Percentiles rank a stretch among this genome's conserved stretches.
These are phyloP conservation scores for Irena cyanogastra DNA, from an alignment of 2,113 vertebrate species.

Conservation along the genomic window DNA sequence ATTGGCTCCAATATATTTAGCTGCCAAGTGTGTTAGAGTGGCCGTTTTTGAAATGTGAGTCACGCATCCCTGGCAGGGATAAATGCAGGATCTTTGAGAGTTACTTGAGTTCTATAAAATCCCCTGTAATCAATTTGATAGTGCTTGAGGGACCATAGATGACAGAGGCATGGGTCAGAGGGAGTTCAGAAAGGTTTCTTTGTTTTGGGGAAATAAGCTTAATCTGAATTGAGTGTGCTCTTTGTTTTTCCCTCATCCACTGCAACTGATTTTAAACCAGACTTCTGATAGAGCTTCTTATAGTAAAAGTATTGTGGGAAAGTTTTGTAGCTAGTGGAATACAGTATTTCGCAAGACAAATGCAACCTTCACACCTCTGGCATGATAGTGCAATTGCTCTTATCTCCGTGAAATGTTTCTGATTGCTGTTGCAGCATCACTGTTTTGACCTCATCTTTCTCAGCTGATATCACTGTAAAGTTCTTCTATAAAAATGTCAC, in stretches of 20 bases:
- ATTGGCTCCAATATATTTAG: not conserved
- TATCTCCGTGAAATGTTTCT: rapidly evolving
- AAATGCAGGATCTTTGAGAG: not conserved
- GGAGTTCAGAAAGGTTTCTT: not conserved
- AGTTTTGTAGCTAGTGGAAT: not conserved
- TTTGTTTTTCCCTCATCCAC: not conserved
- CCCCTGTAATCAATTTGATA: not conserved
- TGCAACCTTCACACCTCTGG: not conserved
- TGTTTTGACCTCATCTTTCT: not conserved
- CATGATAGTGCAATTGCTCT: not conserved
- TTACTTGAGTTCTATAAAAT: not conserved
- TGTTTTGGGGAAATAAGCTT: not conserved
- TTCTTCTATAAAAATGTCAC: not conserved
- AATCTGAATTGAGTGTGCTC: not conserved
- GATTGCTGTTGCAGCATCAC: not conserved
- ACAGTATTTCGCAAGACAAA: not conserved
- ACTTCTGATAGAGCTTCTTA: not conserved
- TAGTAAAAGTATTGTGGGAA: not conserved
- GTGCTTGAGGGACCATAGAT: not conserved
- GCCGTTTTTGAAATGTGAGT: not conserved
- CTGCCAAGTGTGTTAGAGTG: not conserved
- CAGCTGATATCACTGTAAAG: not conserved
- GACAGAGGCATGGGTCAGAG: not conserved
- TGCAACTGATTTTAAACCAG: not conserved
- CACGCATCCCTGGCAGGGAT: not conserved